These are phyloP conservation scores for Malurus leucopterus DNA, from an alignment of 2,797 vertebrate genomes.

Conservation along the genomic window DNA sequence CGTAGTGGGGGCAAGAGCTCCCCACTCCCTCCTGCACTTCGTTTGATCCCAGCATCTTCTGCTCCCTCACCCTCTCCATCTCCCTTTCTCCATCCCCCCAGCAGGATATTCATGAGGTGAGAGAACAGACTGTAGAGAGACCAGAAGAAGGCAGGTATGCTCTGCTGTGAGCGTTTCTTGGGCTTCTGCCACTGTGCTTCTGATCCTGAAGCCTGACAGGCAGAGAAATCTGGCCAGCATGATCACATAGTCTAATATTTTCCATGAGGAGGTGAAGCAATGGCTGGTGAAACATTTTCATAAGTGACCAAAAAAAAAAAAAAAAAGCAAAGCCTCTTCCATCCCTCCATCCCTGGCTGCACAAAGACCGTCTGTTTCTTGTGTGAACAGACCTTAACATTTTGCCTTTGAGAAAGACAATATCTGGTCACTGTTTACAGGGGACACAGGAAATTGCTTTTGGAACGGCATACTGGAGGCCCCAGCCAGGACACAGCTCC, in stretches of 20 bases:
- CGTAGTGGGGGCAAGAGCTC: accelerated
- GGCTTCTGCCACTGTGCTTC: slow-evolving; percentile 52
- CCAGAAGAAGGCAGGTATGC: slow-evolving; percentile 7
- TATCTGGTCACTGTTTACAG: neutral
- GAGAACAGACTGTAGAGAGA: neutral
- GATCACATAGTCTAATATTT: slow-evolving; percentile 27
- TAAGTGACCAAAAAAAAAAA: neutral
- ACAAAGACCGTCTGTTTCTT: slow-evolving; percentile 26
- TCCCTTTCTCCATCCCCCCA: neutral
- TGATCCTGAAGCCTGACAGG: slow-evolving; percentile 45
- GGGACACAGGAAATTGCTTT: neutral
- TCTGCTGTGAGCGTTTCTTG: slow-evolving; percentile 22
- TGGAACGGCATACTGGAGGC: neutral
- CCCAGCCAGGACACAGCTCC: neutral
- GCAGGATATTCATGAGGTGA: slow-evolving; percentile 56
- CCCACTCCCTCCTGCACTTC: neutral
- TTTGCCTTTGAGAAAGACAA: neutral
- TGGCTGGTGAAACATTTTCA: neutral
- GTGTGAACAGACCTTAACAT: accelerated
- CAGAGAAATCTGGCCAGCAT: slow-evolving; percentile 10
- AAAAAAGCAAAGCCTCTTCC: slow-evolving; percentile 5
- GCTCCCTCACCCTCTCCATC: neutral
- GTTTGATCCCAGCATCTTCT: neutral
- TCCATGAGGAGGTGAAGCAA: slow-evolving; percentile 32
- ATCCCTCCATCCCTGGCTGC: neutral